A percentile compares a stretch with the other conserved stretches of the same genome.
Evolutionary conservation across 2,797 vertebrate genomes (phyloP).

Genomic region (Pangasius sanitwongsei): DNA sequence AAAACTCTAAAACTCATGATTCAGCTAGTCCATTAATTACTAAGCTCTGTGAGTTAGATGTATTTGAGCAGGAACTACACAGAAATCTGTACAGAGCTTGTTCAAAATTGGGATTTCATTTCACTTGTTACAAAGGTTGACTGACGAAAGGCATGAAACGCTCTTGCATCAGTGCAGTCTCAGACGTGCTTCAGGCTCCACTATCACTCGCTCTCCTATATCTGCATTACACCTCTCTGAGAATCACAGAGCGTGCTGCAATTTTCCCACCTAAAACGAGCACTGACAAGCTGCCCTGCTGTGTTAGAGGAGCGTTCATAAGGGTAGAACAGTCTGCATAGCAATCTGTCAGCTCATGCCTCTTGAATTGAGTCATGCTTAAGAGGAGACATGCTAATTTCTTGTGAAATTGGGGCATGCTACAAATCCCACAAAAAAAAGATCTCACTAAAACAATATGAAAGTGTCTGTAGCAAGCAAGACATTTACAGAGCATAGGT

Average conservation of each 20-base stretch:
- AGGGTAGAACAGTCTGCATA: constrained; percentile 39
- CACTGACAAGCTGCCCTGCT: constrained; percentile 17
- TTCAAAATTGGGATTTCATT: constrained; percentile 5
- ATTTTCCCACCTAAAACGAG: constrained; percentile 23
- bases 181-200: constrained; percentile 4
- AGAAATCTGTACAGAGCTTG: not conserved
- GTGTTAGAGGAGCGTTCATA: constrained; percentile 15
- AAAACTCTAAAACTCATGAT: constrained; percentile 13
- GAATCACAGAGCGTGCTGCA: constrained; percentile 13
- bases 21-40: constrained; percentile 28
- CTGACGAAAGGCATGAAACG: constrained; percentile 6
- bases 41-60: constrained; percentile 23
- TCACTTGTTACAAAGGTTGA: constrained; percentile 15
- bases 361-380: constrained; percentile 23
- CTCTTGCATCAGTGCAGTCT: not conserved
- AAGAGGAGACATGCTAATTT: constrained; percentile 13
- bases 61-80: not conserved
- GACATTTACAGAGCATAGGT: constrained; percentile 23
- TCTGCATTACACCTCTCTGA: constrained; percentile 12
- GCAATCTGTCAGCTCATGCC: constrained; percentile 38
- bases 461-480: constrained; percentile 19
- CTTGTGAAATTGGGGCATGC: constrained; percentile 19
- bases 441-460: not conserved
- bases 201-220: not conserved
- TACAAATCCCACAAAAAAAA: not conserved